These are phyloP conservation scores for Dermatemys mawii DNA, from an alignment of 2,113 vertebrate species.

Conservation along the genomic window DNA sequence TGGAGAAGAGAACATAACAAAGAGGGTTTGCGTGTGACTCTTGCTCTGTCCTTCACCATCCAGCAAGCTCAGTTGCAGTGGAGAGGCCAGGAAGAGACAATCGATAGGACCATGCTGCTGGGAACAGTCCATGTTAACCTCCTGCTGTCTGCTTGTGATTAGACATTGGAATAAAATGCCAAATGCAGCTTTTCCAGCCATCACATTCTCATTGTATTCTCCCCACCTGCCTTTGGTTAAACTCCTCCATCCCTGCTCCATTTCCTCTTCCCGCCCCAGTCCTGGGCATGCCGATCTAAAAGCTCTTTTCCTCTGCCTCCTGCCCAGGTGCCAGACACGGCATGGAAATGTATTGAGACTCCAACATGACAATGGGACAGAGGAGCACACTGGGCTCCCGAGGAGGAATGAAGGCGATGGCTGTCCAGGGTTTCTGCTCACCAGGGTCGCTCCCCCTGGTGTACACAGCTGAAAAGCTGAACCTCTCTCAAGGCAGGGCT, in stretches of 20 bases:
- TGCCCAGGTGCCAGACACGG: neutral
- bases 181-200: neutral
- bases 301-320: neutral
- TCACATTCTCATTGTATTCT: neutral
- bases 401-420: too few species aligned
- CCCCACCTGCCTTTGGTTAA: neutral
- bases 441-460: too few species aligned
- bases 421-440: neutral
- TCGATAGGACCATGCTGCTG: accelerated
- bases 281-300: neutral
- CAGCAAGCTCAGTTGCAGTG: neutral
- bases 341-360: neutral
- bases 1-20: neutral
- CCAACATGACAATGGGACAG: neutral
- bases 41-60: accelerated
- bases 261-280: neutral
- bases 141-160: neutral
- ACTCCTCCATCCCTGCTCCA: neutral
- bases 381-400: accelerated
- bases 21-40: accelerated
- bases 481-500: too few species aligned
- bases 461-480: too few species aligned
- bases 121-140: accelerated
- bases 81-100: neutral
- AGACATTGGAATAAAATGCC: neutral